phyloP scores from a whole-genome alignment of 1,140 invertebrate genomes.

The Drosophila bifasciata region DNA sequence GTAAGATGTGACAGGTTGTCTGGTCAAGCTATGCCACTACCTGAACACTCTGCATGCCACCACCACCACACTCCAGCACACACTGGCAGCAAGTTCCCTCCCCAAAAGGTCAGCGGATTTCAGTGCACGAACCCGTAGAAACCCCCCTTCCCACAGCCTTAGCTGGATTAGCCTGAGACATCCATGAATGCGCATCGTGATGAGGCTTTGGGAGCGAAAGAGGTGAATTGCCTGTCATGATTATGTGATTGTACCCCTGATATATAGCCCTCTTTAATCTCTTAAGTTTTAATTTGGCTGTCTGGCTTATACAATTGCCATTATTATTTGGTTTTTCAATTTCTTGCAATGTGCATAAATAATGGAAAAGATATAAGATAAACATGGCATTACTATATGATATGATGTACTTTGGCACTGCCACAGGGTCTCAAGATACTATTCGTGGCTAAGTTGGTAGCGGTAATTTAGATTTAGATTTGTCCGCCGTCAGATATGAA shows the following conservation, averaged over 20 bases:
- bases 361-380: constrained; percentile 6
- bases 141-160: no score
- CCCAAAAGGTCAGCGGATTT: constrained; percentile 32
- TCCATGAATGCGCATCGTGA: constrained; percentile 2
- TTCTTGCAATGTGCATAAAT: neutral
- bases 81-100: neutral
- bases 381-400: constrained; percentile 14
- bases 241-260: constrained; percentile 27
- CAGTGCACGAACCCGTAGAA: constrained; percentile 25
- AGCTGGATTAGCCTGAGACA: constrained; percentile 13
- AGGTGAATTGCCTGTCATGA: constrained; percentile 39
- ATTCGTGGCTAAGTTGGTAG: no score
- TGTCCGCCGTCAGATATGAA: no score
- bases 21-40: constrained; percentile 30
- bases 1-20: constrained; percentile 54
- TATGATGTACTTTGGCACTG: neutral
- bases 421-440: neutral
- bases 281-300: constrained; percentile 48
- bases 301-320: constrained; percentile 25
- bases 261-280: constrained; percentile 35
- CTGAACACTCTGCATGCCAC: constrained; percentile 4
- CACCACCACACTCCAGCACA: no score
- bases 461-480: no score
- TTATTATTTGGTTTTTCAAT: constrained; percentile 1
- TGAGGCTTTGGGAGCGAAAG: neutral